phyloP scores from a whole-genome alignment of 1,140 invertebrate species.

The Teleopsis dalmanni region DNA sequence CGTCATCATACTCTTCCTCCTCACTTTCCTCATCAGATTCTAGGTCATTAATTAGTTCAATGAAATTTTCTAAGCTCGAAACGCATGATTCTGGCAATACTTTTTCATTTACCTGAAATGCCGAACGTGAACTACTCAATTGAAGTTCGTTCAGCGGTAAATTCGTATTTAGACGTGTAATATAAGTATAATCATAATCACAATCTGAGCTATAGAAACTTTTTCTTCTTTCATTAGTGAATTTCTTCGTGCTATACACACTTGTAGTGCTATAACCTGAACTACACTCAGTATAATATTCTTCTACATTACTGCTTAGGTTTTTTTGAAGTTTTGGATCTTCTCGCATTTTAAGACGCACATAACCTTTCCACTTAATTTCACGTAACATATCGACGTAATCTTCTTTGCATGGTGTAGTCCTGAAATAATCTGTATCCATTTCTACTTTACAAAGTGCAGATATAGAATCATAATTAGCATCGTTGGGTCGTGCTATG shows the following conservation, averaged over 20 bases:
- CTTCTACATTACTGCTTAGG: background rate
- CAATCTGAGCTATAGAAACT: constrained; percentile 3
- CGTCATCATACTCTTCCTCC: constrained; percentile 41
- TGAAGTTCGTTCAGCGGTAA: constrained; percentile 24
- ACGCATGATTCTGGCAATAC: constrained; percentile 30
- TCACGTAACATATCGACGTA: constrained; percentile 24
- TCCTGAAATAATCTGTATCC: constrained; percentile 46
- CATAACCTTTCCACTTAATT: constrained; percentile 38
- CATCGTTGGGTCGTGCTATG: constrained; percentile 55
- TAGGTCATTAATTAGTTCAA: constrained; percentile 24
- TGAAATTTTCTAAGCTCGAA: constrained; percentile 21
- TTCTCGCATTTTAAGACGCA: constrained; percentile 31
- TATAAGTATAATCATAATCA: constrained; percentile 35
- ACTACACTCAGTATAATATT: constrained; percentile 24
- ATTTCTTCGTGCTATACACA: background rate
- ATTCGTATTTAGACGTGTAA: constrained; percentile 29
- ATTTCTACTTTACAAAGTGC: constrained; percentile 51
- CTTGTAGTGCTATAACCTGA: constrained; percentile 32
- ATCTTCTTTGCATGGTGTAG: constrained; percentile 24
- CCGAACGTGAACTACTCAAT: background rate
- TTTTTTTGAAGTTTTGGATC: constrained; percentile 5
- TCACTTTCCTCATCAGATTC: constrained; percentile 36
- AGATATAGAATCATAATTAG: constrained; percentile 37
- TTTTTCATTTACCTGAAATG: constrained; percentile 18
- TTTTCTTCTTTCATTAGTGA: background rate